A percentile compares a stretch with the other conserved stretches of the same genome.
Conservation (phyloP, 2,888 invertebrate genomes). For the Erebia aethiops region DNA sequence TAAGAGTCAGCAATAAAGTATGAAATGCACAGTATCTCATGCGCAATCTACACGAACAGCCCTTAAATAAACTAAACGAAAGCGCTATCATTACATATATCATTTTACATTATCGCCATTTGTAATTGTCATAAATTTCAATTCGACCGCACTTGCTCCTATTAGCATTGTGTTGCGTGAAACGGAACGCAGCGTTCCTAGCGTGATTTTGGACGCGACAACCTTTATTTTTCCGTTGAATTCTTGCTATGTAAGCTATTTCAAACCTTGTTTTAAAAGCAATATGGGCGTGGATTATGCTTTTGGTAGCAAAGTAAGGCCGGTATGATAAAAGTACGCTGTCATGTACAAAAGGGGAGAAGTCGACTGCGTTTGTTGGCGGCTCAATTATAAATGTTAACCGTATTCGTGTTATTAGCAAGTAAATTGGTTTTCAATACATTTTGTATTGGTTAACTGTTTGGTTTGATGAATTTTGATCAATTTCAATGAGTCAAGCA, state of each 20-base stretch:
- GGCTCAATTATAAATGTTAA: constrained; percentile 63
- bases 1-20: constrained; percentile 21
- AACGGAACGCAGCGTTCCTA: constrained; percentile 59
- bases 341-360: constrained; percentile 58
- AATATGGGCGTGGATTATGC: constrained; percentile 18
- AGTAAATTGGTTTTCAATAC: constrained; percentile 27
- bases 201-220: constrained; percentile 69
- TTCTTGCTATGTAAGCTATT: not conserved
- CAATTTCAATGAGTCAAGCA: constrained; percentile 6
- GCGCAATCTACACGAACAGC: constrained; percentile 23
- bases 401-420: constrained; percentile 51
- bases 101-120: constrained; percentile 46
- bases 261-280: constrained; percentile 26
- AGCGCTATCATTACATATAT: constrained; percentile 38
- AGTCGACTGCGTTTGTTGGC: constrained; percentile 47
- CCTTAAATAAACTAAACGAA: constrained; percentile 31
- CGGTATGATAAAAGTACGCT: constrained; percentile 50
- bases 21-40: constrained; percentile 14
- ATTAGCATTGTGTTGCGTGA: constrained; percentile 69
- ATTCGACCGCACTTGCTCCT: constrained; percentile 64
- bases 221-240: constrained; percentile 37
- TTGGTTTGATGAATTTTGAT: constrained; percentile 10
- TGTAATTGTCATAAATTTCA: constrained; percentile 69
- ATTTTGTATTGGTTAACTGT: constrained; percentile 18
- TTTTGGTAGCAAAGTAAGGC: constrained; percentile 27